phyloP scores from a whole-genome alignment of 2,797 vertebrate genomes.

The Nannoperca australis region DNA sequence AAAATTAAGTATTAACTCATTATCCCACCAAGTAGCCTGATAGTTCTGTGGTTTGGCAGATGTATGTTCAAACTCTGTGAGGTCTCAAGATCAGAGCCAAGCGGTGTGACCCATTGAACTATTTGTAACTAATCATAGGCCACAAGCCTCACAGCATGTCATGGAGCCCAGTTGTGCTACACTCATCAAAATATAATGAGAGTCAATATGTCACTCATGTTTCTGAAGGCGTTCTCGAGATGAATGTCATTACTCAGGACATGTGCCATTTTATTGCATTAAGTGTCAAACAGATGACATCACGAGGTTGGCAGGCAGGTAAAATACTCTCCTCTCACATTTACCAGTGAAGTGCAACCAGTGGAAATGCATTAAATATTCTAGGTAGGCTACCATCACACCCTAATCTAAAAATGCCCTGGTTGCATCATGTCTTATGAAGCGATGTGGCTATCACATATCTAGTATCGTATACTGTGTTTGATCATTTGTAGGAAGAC shows the following conservation, averaged over 20 bases:
- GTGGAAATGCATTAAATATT: slow-evolving; percentile 37
- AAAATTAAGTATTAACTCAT: background rate
- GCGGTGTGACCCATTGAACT: slow-evolving; percentile 75
- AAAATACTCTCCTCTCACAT: slow-evolving; percentile 26
- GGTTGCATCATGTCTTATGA: slow-evolving; percentile 60
- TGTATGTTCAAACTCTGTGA: slow-evolving; percentile 50
- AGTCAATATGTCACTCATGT: slow-evolving; percentile 69
- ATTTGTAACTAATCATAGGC: slow-evolving; percentile 80
- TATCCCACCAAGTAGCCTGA: background rate
- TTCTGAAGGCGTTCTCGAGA: slow-evolving; percentile 59
- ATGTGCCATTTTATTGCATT: slow-evolving; percentile 49
- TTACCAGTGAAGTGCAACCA: slow-evolving; percentile 25
- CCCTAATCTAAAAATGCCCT: slow-evolving; percentile 66
- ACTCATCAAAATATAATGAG: slow-evolving; percentile 76
- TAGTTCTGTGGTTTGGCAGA: slow-evolving; percentile 29
- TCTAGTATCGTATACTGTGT: slow-evolving; percentile 60
- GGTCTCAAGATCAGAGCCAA: slow-evolving; percentile 60
- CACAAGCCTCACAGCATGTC: slow-evolving; percentile 68
- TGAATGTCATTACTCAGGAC: slow-evolving; percentile 51
- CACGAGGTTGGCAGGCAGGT: slow-evolving; percentile 41
- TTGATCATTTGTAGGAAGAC: slow-evolving; percentile 72
- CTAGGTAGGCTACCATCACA: slow-evolving; percentile 45
- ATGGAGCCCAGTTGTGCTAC: slow-evolving; percentile 68
- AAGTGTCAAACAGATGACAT: slow-evolving; percentile 43
- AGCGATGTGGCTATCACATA: slow-evolving; percentile 62